Evolutionary conservation across 2,113 vertebrate species (phyloP), one percentile per base, ranked within the genome.

Genomic region (Sisor rabdophorus): DNA sequence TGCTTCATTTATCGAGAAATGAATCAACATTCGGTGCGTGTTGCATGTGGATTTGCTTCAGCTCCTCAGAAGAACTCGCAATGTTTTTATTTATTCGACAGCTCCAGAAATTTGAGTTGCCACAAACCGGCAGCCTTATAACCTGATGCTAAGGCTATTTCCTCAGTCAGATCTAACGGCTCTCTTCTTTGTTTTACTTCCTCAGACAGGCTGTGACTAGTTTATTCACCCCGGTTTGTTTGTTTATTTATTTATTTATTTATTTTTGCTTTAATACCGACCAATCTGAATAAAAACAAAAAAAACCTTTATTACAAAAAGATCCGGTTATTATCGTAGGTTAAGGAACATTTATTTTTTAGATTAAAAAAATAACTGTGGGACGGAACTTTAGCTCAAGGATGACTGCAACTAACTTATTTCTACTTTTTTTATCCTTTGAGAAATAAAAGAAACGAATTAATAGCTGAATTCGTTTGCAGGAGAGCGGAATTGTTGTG

Each of bases 81-180:
- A n/a, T 16, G 16, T 22, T 65, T 71, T 9, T 30, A 55, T 73
- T 58, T 60, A 28, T 26, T 20, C 26, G 17, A 67, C 24, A 36
- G 75, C 54, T 26, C 70, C 70, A 60, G 55, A 78, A 76, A 76
- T n/a, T n/a, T n/a, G 70, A 15, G 60, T 47, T 67, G 67, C 59
- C 59, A 54, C 15, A n/a, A 64, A 17, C 19, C 67, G n/a, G 50
- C 24, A 67, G 22, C 16, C 36, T 44, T 44, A 6, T 61, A 61
- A 44, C 44, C 47, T 61, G 26, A 30, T 53, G 76, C 32, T 28
- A 40, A 28, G 26, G 44, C 56, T 65, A 55, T 67, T 75, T 76
- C 80, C 67, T 82, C 73, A 73, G 40, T 71, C 59, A 30, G n/a
- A 78, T 59, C 58, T 76, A 79, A 82, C 81, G 81, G 77, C 50